Evolutionary conservation across 2,113 vertebrate species (phyloP).

Genomic region (Gadus chalcogrammus): DNA sequence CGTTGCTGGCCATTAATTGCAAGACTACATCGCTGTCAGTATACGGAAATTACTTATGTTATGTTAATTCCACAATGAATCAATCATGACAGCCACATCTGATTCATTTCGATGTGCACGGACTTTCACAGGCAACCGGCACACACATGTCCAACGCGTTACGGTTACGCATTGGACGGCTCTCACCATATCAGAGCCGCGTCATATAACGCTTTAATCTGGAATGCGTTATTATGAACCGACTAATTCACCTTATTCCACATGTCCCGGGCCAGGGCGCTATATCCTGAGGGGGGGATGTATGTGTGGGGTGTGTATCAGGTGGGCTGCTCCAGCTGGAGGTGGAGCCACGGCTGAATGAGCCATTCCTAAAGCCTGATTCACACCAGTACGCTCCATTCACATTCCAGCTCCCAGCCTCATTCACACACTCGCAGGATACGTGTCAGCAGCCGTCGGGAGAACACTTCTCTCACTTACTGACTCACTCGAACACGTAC

Average conservation of each 20-base stretch:
- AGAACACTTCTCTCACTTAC: slow-evolving; percentile 12
- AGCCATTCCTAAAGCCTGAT: slow-evolving; percentile 68
- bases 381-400: slow-evolving; percentile 61
- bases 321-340: slow-evolving; percentile 39
- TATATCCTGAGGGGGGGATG: not conserved
- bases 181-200: too few species aligned
- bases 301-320: not conserved
- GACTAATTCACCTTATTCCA: not conserved
- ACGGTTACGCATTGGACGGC: too few species aligned
- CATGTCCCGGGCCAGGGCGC: not conserved
- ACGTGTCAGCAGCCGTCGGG: not conserved
- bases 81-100: too few species aligned
- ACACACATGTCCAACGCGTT: too few species aligned
- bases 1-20: too few species aligned
- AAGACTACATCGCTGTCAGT: too few species aligned
- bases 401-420: slow-evolving; percentile 59
- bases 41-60: too few species aligned
- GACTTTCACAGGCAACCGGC: too few species aligned
- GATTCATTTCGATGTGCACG: too few species aligned
- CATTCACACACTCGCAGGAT: slow-evolving; percentile 29
- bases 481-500: not conserved
- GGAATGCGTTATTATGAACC: too few species aligned
- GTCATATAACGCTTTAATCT: too few species aligned
- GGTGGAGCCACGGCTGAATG: slow-evolving; percentile 57
- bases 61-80: too few species aligned